phyloP scores from a whole-genome alignment of 2,888 invertebrate genomes.

The Dorcus parallelipipedus region DNA sequence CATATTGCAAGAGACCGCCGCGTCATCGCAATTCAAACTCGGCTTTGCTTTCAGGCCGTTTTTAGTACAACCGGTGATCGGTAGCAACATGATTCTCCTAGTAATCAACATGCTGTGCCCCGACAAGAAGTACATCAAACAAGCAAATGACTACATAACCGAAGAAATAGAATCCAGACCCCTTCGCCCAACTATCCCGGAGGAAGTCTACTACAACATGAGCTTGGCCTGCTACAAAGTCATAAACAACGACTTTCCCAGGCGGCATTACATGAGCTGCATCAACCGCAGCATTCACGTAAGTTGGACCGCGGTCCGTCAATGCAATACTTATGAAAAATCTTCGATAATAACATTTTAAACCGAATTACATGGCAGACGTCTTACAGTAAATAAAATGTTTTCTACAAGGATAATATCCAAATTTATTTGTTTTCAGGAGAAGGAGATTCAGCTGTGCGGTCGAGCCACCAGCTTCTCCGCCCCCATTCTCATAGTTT shows the following conservation, averaged over 20 bases:
- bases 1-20: not conserved
- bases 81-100: conserved; percentile 76
- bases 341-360: no score
- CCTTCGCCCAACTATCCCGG: conserved; percentile 33
- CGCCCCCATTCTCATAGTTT: conserved; percentile 1
- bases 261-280: conserved; percentile 70
- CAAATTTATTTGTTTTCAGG: conserved; percentile 16
- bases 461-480: conserved; percentile 21
- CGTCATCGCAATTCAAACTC: not conserved
- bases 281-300: conserved; percentile 75
- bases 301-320: conserved; percentile 39
- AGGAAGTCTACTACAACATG: conserved; percentile 48
- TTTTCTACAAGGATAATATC: not conserved
- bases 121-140: conserved; percentile 27
- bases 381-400: no score
- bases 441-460: conserved; percentile 28
- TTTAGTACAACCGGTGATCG: conserved; percentile 71
- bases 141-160: conserved; percentile 14
- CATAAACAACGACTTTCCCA: conserved; percentile 54
- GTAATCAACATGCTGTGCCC: conserved; percentile 68
- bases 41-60: conserved; percentile 56
- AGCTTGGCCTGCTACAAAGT: conserved; percentile 46
- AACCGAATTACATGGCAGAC: no score
- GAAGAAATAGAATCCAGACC: conserved; percentile 17
- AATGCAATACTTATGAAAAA: no score